Evolutionary conservation across 2,113 vertebrate genomes (phyloP).

Genomic region (Stictonetta naevosa): DNA sequence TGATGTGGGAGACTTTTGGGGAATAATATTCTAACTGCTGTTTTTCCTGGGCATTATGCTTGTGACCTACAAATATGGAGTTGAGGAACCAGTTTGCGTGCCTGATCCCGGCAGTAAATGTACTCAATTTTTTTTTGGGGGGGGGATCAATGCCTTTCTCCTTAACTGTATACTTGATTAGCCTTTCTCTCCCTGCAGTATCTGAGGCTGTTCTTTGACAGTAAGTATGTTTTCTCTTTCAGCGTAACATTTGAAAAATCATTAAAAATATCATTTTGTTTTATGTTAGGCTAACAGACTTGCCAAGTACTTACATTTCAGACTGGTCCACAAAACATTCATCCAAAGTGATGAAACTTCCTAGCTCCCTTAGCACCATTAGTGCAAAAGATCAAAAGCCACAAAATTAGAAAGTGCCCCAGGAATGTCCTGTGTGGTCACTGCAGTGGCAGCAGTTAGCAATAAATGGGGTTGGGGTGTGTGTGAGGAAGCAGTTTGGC

Average conservation of each 20-base stretch:
- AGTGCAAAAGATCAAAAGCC: background rate
- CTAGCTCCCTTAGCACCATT: background rate
- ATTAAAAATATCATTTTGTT: background rate
- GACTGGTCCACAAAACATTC: background rate
- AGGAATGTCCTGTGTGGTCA: background rate
- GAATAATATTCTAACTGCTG: background rate
- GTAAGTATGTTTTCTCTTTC: background rate
- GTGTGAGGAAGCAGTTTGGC: background rate
- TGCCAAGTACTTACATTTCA: background rate
- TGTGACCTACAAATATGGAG: background rate
- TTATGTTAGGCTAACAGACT: background rate
- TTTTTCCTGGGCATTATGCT: background rate
- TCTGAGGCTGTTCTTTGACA: background rate
- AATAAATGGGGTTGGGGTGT: background rate
- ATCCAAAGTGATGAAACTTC: background rate
- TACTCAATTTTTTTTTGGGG: background rate
- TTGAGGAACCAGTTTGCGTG: constrained; percentile 3
- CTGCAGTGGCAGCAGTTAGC: background rate
- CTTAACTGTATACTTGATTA: background rate
- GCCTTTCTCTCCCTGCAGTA: background rate
- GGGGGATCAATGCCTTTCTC: background rate
- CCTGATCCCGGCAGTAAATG: background rate
- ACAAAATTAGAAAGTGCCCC: background rate
- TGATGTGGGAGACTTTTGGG: background rate
- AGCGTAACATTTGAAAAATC: background rate